phyloP scores from a whole-genome alignment of 2,888 invertebrate species.

The Malthinus seriepunctatus region DNA sequence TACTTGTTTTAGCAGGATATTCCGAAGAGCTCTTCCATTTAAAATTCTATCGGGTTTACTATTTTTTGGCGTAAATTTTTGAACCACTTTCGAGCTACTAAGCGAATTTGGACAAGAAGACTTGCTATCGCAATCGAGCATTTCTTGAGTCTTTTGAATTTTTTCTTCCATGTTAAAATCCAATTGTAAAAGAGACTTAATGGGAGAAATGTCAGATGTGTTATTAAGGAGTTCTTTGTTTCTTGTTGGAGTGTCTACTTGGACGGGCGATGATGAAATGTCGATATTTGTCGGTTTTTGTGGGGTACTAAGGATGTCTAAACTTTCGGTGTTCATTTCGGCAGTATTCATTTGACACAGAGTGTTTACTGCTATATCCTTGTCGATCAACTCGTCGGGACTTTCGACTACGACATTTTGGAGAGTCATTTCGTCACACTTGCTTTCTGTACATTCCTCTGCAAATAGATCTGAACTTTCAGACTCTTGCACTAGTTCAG shows the following conservation, averaged over 20 bases:
- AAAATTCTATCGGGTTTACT: background rate
- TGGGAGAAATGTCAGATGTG: constrained; percentile 38
- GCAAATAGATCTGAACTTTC: no score
- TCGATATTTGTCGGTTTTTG: background rate
- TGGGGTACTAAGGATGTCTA: background rate
- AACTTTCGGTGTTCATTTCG: constrained; percentile 42
- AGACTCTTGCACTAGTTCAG: background rate
- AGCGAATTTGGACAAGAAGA: background rate
- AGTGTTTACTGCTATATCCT: constrained; percentile 29
- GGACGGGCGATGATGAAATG: constrained; percentile 45
- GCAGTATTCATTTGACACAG: constrained; percentile 39
- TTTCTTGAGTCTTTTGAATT: background rate
- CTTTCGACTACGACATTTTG: constrained; percentile 19
- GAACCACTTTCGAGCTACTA: no score
- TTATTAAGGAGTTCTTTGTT: constrained; percentile 46
- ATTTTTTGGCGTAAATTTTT: background rate
- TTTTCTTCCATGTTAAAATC: constrained; percentile 1
- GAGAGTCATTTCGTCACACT: constrained; percentile 11
- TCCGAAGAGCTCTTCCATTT: background rate
- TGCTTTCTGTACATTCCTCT: no score
- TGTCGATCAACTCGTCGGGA: constrained; percentile 20
- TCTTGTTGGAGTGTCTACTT: constrained; percentile 46
- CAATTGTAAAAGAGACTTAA: background rate
- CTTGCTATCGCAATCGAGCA: background rate
- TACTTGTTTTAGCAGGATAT: background rate